These are phyloP conservation scores for Myiothlypis coronata DNA, from an alignment of 2,797 vertebrate species.

Conservation along the genomic window DNA sequence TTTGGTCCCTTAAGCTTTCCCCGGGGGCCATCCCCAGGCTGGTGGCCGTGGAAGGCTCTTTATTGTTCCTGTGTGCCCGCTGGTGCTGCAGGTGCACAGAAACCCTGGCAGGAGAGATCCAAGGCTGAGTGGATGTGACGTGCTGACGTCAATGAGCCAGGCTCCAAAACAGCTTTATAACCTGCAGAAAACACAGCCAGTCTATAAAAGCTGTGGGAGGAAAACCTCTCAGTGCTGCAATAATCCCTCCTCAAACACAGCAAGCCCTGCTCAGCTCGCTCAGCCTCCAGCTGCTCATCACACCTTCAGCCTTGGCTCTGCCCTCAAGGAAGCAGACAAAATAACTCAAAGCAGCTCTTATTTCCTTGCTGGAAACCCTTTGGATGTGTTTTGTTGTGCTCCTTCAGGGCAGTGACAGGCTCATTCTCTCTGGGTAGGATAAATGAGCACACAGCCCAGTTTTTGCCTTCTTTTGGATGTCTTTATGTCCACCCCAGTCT, in stretches of 20 bases:
- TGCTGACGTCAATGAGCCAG: not conserved
- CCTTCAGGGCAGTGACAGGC: not conserved
- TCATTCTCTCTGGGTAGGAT: not conserved
- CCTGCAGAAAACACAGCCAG: not conserved
- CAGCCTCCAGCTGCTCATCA: not conserved
- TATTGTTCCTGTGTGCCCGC: not conserved
- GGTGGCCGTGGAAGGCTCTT: not conserved
- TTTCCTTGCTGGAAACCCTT: not conserved
- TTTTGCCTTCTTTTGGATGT: not conserved
- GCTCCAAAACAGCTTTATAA: not conserved
- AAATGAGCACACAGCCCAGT: not conserved
- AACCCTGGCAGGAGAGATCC: not conserved
- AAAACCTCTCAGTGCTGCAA: not conserved
- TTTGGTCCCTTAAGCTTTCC: not conserved
- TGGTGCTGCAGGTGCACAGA: not conserved
- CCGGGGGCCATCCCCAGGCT: not conserved
- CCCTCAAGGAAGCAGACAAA: not conserved
- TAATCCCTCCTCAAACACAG: not conserved
- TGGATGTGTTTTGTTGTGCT: not conserved
- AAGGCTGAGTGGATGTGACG: not conserved
- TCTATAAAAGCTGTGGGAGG: not conserved
- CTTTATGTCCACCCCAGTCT: not conserved
- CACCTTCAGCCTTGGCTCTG: not conserved
- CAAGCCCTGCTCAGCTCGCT: not conserved
- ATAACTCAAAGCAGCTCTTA: not conserved